A percentile compares a stretch with the other conserved stretches of the same genome.
phyloP scores from a whole-genome alignment of 2,888 invertebrate genomes.

The Mayetiola destructor region DNA sequence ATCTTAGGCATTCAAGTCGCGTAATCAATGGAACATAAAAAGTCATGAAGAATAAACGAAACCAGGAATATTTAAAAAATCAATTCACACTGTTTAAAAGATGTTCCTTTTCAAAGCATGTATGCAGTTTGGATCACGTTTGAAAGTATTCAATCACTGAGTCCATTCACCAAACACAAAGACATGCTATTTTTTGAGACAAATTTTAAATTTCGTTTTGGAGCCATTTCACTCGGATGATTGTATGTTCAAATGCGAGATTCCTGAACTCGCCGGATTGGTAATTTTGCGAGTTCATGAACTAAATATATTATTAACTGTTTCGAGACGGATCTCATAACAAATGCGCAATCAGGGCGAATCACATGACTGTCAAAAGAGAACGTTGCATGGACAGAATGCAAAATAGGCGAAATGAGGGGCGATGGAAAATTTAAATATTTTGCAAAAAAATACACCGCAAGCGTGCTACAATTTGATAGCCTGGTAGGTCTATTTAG shows the following conservation, averaged over 20 bases:
- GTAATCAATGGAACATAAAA: neutral
- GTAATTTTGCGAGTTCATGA: no score
- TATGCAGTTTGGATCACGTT: neutral
- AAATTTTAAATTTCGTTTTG: neutral
- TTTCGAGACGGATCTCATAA: no score
- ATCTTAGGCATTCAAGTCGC: neutral
- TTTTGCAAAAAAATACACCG: no score
- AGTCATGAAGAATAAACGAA: neutral
- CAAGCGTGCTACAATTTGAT: no score
- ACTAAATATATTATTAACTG: no score
- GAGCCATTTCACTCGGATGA: neutral
- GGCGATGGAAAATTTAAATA: no score
- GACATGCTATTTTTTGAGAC: no score
- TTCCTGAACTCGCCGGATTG: neutral
- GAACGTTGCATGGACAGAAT: no score
- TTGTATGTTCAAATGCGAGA: neutral
- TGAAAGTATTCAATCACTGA: neutral
- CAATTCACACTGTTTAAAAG: conserved; percentile 8
- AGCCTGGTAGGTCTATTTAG: no score
- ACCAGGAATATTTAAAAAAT: conserved; percentile 8
- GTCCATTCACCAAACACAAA: neutral
- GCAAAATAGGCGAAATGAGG: no score
- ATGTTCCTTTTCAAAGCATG: neutral
- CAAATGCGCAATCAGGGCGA: no score
- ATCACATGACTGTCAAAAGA: no score